A percentile compares a stretch with the other conserved stretches of the same genome.
Evolutionary conservation across 1,140 invertebrate genomes (phyloP).

Genomic region (Samia ricini): DNA sequence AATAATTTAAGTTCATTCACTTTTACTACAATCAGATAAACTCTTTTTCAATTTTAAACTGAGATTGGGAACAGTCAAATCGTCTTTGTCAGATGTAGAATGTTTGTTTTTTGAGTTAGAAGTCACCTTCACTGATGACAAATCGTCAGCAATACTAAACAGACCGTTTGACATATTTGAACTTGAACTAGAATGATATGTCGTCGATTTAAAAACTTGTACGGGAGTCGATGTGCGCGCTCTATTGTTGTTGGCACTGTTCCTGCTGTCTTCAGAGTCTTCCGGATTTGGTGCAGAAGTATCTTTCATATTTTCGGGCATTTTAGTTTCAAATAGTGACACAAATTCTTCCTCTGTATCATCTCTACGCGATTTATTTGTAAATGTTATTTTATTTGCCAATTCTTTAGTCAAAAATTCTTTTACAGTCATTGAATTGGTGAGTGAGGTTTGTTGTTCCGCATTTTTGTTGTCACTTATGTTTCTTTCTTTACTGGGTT

Average conservation of each 20-base stretch:
- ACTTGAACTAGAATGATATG: constrained; percentile 66
- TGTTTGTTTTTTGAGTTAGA: constrained; percentile 66
- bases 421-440: constrained; percentile 65
- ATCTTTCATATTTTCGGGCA: constrained; percentile 59
- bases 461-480: constrained; percentile 43
- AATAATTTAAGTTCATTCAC: constrained; percentile 44
- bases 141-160: constrained; percentile 74
- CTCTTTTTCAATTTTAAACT: constrained; percentile 65
- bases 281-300: constrained; percentile 25
- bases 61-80: constrained; percentile 72
- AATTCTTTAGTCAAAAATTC: constrained; percentile 65
- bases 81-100: constrained; percentile 68
- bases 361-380: constrained; percentile 47
- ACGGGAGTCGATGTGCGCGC: constrained; percentile 78
- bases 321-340: constrained; percentile 63
- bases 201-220: constrained; percentile 67
- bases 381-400: constrained; percentile 67
- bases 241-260: constrained; percentile 44
- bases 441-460: constrained; percentile 55
- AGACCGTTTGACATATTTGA: constrained; percentile 66
- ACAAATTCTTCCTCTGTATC: constrained; percentile 55
- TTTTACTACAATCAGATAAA: constrained; percentile 54
- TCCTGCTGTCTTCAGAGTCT: constrained; percentile 35
- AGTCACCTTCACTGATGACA: constrained; percentile 75
- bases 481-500: constrained; percentile 23